Percentiles rank a stretch among this genome's conserved stretches.
Conservation (phyloP, 2,888 invertebrate species). For the Choreutis nemorana region DNA sequence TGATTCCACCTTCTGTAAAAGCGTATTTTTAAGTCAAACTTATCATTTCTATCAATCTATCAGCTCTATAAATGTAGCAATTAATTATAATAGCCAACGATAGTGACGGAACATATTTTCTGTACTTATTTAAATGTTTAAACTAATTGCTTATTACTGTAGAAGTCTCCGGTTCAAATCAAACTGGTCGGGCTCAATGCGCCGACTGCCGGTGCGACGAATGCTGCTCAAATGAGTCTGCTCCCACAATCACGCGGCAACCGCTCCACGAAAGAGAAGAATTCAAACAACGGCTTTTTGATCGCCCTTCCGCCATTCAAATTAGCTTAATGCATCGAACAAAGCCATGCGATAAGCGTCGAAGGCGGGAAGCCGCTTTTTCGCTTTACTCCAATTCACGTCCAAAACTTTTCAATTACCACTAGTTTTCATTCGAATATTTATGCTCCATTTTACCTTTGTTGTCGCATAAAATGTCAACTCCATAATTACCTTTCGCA, state of each 20-base stretch:
- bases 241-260: constrained; percentile 49
- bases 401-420: constrained; percentile 25
- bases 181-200: no score
- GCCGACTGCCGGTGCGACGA: constrained; percentile 28
- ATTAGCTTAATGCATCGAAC: constrained; percentile 62
- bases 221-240: constrained; percentile 45
- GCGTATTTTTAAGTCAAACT: constrained; percentile 32
- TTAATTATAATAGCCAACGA: no score
- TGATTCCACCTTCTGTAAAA: constrained; percentile 46
- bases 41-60: constrained; percentile 3
- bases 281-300: constrained; percentile 60
- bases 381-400: constrained; percentile 30
- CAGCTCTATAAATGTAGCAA: no score
- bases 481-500: constrained; percentile 21
- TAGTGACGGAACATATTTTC: no score
- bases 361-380: constrained; percentile 34
- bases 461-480: no score
- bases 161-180: no score
- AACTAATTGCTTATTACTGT: no score
- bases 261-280: constrained; percentile 47
- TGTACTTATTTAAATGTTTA: no score
- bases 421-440: no score
- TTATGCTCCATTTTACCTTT: no score
- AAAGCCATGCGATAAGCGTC: constrained; percentile 56
- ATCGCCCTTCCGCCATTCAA: constrained; percentile 56